phyloP scores from a whole-genome alignment of 2,888 invertebrate species.

The Tillus elongatus region DNA sequence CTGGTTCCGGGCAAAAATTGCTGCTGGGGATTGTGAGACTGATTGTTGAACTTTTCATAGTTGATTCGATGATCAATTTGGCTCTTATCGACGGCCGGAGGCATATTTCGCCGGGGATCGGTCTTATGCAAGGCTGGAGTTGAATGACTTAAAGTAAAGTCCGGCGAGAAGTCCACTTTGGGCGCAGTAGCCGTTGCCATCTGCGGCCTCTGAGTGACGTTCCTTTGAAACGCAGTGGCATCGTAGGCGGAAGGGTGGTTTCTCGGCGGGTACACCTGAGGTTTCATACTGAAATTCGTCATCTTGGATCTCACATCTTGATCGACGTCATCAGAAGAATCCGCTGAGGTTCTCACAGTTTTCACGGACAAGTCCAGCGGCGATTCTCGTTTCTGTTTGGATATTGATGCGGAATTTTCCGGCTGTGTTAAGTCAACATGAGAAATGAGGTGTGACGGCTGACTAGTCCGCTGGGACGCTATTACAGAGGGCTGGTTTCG shows the following conservation, averaged over 20 bases:
- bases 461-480: constrained; percentile 11
- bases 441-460: constrained; percentile 15
- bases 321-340: constrained; percentile 66
- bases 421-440: constrained; percentile 18
- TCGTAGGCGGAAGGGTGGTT: constrained; percentile 32
- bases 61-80: neutral
- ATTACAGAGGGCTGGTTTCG: constrained; percentile 13
- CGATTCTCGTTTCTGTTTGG: constrained; percentile 56
- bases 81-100: neutral
- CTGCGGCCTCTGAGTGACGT: constrained; percentile 27
- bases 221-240: constrained; percentile 29
- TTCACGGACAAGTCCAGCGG: constrained; percentile 83
- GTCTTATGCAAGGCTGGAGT: neutral
- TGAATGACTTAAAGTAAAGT: constrained; percentile 45
- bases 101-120: neutral
- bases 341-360: constrained; percentile 79
- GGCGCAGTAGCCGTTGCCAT: constrained; percentile 48
- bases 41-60: constrained; percentile 12
- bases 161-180: constrained; percentile 71
- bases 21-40: constrained; percentile 14
- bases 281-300: constrained; percentile 19
- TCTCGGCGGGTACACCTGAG: constrained; percentile 31
- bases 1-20: constrained; percentile 14
- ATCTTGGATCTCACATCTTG: constrained; percentile 38
- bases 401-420: constrained; percentile 36